Base-by-base conservation (phyloP, 2,888 invertebrate genomes). In the Leistus spinibarbis region DNA sequence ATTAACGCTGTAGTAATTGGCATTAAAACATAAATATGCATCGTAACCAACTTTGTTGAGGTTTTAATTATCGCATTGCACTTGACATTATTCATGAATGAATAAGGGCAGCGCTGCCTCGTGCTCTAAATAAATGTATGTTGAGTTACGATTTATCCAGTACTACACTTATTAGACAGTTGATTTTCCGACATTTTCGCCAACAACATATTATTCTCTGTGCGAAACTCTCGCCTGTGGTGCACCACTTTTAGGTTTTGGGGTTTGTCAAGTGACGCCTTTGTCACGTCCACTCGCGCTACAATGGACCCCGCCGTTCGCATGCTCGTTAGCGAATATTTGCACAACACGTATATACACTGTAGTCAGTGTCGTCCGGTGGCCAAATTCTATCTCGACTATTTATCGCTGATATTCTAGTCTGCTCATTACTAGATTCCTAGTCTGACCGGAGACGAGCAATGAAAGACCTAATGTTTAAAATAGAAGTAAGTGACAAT, bases 241-340 rank as follows among this genome's bases (percentile, higher is more conserved):
- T 53, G 19, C 23, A 24, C 65, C 65, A 65, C 57, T 27, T 20
- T 23, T 20, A 54, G 53, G 23, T 67, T 74, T 76, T 62, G 76
- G 69, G 69, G 78, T 77, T 76, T 79, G 77, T 77, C 75, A 76
- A 78, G 76, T 76, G 77, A 77, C 66, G 76, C 75, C 76, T 78
- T 79, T 79, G 77, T 78, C 76, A 77, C 76, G 66, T 71, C 53
- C 63, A 63, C 17, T 40, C 69, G 23, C 27, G 57, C 69, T 40
- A 40, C 40, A 40, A 40, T 40, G 40, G 13, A 5, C 40, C 5
- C 17, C 24, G 22, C 53, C 5, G 24, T n/a, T n/a, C 17, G 27
- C 24, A 17, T 19, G 57, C 65, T 65, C 65, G 71, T 64, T 65
- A 65, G 65, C 71, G 64, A 54, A 40, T 10, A 60, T 60, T 22